phyloP scores from a whole-genome alignment of 2,797 vertebrate genomes.

The Gymnoscopelus braueri region DNA sequence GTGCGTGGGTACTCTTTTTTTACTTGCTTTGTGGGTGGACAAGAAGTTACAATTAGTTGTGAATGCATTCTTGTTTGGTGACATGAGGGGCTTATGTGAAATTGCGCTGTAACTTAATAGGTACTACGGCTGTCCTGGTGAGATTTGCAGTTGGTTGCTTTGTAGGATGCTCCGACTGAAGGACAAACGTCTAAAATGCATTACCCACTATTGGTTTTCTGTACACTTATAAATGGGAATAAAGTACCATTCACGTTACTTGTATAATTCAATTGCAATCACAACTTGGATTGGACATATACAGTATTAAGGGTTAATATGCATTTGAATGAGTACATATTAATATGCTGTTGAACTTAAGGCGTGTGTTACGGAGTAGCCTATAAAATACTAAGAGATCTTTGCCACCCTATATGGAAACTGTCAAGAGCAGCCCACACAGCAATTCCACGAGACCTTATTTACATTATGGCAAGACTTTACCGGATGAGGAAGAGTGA shows the following conservation, averaged over 20 bases:
- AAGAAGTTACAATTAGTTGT: too few relatives aligned
- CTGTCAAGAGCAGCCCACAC: slow-evolving; percentile 40
- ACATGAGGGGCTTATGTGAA: too few relatives aligned
- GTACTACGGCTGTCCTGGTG: too few relatives aligned
- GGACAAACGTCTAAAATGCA: too few relatives aligned
- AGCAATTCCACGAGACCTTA: slow-evolving; percentile 51
- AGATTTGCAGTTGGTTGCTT: too few relatives aligned
- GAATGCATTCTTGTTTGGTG: too few relatives aligned
- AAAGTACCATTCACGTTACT: neutral
- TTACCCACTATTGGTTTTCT: neutral
- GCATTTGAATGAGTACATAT: slow-evolving; percentile 25
- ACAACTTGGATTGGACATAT: neutral
- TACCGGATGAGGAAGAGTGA: slow-evolving; percentile 59
- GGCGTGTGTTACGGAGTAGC: slow-evolving; percentile 37
- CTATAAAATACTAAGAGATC: slow-evolving; percentile 17
- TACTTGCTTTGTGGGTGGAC: too few relatives aligned
- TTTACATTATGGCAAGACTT: slow-evolving; percentile 59
- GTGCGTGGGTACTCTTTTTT: too few relatives aligned
- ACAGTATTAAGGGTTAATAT: neutral
- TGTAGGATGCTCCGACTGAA: too few relatives aligned
- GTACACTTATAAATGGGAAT: neutral
- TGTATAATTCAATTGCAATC: neutral
- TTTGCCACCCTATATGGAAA: slow-evolving; percentile 42
- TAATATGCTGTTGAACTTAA: too few relatives aligned
- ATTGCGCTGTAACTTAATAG: too few relatives aligned